Evolutionary conservation across 2,113 vertebrate species (phyloP), one percentile per base, ranked within the genome.

Genomic region (Sinocyclocheilus maitianheensis): DNA sequence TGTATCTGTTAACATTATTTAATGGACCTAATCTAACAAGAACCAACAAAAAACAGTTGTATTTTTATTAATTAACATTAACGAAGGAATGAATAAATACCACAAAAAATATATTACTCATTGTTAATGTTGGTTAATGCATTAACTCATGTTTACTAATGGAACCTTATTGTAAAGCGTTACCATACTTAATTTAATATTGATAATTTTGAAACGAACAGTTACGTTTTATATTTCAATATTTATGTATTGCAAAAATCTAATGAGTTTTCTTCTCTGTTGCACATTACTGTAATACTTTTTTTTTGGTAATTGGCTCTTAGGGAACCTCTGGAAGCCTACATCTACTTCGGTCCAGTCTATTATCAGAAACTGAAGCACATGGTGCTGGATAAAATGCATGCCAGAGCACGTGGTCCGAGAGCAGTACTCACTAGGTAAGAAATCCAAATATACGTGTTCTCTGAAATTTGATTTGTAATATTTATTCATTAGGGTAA

Each of bases 341-440:
- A 98, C 85, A 99, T 99, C 92, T 99, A 99, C 91, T 99, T 97
- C 87, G 98, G 98, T 16, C 98, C 98, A 0, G 97, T 99, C 30
- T 99, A 99, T 91, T 99, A 99, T 91, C 98, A 99, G 94, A 99
- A 99, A 86, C 95, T 99, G 80, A 99, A 99, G 88, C 98, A 99
- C 92, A 99, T 99, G 98, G 98, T 99, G 48, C 94, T 99, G 67
- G 98, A 99, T 91, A 99, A 99, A 93, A 99, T 99, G 98, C 98
- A 99, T 0, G 98, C 97, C 83, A 94, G 98, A 92, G 98, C 98
- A 77, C 95, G 98, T 51, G 98, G 98, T 13, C 98, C 98, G 5
- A 95, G 98, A 84, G 98, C 98, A 0, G 98, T 99, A 78, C 97
- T 99, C 18, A 99, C 98, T 92, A 98, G 98, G 98, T 99, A 93